These are phyloP conservation scores for Eriocheir sinensis DNA, from an alignment of 1,140 invertebrate genomes.

Conservation along the genomic window DNA sequence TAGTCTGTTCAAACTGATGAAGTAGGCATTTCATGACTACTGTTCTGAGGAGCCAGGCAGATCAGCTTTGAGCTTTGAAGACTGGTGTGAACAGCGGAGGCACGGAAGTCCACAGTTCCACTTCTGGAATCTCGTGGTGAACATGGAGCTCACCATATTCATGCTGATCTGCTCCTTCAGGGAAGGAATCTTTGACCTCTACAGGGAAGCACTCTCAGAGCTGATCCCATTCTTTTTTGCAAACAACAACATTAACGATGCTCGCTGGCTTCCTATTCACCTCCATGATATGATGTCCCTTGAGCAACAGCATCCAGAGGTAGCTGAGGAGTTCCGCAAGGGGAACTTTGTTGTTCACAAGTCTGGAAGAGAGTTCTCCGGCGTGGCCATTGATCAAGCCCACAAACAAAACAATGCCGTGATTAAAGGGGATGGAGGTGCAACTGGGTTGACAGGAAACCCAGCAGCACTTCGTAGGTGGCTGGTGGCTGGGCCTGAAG, in stretches of 20 bases:
- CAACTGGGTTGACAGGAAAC: slow-evolving; percentile 19
- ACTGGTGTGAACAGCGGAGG: slow-evolving; percentile 6
- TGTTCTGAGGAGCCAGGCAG: too few species aligned
- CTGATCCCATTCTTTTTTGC: slow-evolving; percentile 13
- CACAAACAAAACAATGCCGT: slow-evolving; percentile 39
- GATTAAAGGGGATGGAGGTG: slow-evolving; percentile 34
- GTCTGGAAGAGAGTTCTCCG: background rate
- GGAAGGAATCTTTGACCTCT: slow-evolving; percentile 31
- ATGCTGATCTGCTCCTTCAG: slow-evolving; percentile 6
- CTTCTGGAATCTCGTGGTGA: slow-evolving; percentile 29
- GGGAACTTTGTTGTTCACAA: background rate
- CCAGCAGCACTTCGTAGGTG: slow-evolving; percentile 75
- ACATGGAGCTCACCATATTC: slow-evolving; percentile 33
- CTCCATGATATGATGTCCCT: background rate
- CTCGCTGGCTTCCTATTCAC: background rate
- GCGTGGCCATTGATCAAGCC: slow-evolving; percentile 34
- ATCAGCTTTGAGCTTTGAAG: too few species aligned
- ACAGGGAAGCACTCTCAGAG: background rate
- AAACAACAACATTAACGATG: slow-evolving; percentile 41
- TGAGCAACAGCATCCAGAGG: background rate
- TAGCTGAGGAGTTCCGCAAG: background rate
- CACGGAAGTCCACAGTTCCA: slow-evolving; percentile 32
- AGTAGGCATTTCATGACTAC: too few species aligned
- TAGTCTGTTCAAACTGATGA: too few species aligned
- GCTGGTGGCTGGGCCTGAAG: slow-evolving; percentile 79